Conservation (phyloP, 2,888 invertebrate species). For the Conus canariensis region DNA sequence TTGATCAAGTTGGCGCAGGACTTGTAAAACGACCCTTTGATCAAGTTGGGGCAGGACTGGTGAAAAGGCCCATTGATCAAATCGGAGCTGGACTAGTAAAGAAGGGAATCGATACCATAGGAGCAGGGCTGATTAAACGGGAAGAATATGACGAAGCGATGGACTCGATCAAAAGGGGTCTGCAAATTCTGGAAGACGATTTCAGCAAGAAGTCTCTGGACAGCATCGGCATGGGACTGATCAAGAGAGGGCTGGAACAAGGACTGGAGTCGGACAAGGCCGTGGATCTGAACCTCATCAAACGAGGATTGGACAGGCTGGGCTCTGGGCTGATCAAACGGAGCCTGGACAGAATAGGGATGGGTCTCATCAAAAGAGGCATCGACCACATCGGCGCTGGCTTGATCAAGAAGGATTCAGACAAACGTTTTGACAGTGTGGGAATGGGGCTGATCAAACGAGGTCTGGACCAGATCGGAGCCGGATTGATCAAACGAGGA, state of each 20-base stretch:
- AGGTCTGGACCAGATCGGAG: slow-evolving; percentile 1
- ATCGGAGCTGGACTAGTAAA: not conserved
- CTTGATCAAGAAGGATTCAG: slow-evolving; percentile 27
- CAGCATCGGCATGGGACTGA: slow-evolving; percentile 28
- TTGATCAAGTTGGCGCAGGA: slow-evolving; percentile 38
- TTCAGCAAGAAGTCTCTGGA: not conserved
- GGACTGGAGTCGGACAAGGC: slow-evolving; percentile 2
- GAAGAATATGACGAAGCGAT: not conserved
- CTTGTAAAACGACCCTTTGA: slow-evolving; percentile 31
- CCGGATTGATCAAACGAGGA: slow-evolving; percentile 20
- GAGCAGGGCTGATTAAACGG: slow-evolving; percentile 22
- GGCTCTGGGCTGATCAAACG: slow-evolving; percentile 34
- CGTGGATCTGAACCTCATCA: slow-evolving; percentile 16
- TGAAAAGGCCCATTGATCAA: not conserved
- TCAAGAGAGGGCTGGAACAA: not conserved
- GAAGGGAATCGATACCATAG: not conserved
- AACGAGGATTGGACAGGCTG: slow-evolving; percentile 17
- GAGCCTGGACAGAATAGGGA: not conserved
- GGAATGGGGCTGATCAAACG: slow-evolving; percentile 22
- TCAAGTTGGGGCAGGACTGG: not conserved
- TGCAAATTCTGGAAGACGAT: slow-evolving; percentile 4
- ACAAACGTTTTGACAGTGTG: slow-evolving; percentile 26
- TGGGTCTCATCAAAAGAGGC: slow-evolving; percentile 32
- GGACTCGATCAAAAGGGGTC: slow-evolving; percentile 19
- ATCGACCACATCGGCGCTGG: slow-evolving; percentile 18